Evolutionary conservation across 92 coral and sea anemone species (phyloP).

Genomic region (Heteractis magnifica): DNA sequence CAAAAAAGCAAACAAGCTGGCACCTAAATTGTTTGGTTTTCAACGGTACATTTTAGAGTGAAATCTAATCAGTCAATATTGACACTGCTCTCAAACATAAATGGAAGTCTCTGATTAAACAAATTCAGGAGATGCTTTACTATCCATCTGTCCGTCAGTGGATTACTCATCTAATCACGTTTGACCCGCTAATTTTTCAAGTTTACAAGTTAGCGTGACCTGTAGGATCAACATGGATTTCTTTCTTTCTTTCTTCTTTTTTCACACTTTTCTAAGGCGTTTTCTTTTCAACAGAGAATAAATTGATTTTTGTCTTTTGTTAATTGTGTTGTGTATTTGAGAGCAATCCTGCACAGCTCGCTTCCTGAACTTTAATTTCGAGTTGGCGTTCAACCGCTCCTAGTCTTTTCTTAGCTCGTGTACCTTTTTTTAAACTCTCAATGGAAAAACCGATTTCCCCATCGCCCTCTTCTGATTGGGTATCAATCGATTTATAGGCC

Average conservation of each 20-base stretch:
- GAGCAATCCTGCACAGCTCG: conserved; percentile 14
- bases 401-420: background rate
- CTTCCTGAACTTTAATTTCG: conserved; percentile 29
- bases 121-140: background rate
- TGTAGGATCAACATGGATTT: background rate
- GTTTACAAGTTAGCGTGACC: conserved; percentile 17
- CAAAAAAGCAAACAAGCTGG: background rate
- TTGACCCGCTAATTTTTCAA: background rate
- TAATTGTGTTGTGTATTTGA: conserved; percentile 24
- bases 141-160: background rate
- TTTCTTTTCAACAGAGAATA: background rate
- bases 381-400: background rate
- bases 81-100: conserved; percentile 7
- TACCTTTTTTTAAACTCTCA: conserved; percentile 32
- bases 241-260: background rate
- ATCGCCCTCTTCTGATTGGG: conserved; percentile 55
- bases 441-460: conserved; percentile 70
- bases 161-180: background rate
- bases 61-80: conserved; percentile 23
- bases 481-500: conserved; percentile 60
- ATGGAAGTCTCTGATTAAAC: background rate
- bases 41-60: conserved; percentile 14
- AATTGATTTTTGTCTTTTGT: conserved; percentile 6
- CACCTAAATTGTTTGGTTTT: conserved; percentile 18
- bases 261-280: background rate